These are phyloP conservation scores for Sarcophilus harrisii DNA, from an alignment of 2,797 vertebrate species.

Conservation along the genomic window DNA sequence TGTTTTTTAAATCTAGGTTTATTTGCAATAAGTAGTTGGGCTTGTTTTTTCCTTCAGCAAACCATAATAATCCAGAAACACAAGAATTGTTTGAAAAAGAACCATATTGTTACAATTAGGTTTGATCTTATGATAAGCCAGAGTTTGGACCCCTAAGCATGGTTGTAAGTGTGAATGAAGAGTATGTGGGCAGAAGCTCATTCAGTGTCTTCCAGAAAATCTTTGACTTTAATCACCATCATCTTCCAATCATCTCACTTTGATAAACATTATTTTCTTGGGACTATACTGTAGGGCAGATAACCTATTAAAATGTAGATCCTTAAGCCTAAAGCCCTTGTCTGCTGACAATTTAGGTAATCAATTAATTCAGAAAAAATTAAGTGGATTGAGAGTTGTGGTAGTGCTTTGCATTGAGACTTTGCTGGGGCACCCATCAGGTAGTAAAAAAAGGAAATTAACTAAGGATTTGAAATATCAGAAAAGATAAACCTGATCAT, in stretches of 20 bases:
- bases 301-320: not conserved
- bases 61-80: conserved; percentile 1
- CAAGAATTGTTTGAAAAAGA: conserved; percentile 10
- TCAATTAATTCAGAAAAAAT: conserved; percentile 1
- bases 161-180: conserved; percentile 31
- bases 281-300: not conserved
- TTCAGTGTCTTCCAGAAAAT: not conserved
- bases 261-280: not conserved
- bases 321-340: not conserved
- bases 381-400: not conserved
- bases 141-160: conserved; percentile 20
- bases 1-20: not conserved
- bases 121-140: conserved; percentile 36
- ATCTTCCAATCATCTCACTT: not conserved
- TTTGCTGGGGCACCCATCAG: not conserved
- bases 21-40: conserved; percentile 34
- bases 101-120: not conserved
- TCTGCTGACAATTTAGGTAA: conserved; percentile 16
- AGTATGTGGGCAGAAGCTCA: not conserved
- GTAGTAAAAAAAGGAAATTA: not conserved
- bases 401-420: not conserved
- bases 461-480: not conserved
- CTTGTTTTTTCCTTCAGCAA: conserved; percentile 38
- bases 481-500: conserved; percentile 6
- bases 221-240: conserved; percentile 10